Evolutionary conservation across 1,140 invertebrate species (phyloP).

Genomic region (Caenorhabditis remanei): DNA sequence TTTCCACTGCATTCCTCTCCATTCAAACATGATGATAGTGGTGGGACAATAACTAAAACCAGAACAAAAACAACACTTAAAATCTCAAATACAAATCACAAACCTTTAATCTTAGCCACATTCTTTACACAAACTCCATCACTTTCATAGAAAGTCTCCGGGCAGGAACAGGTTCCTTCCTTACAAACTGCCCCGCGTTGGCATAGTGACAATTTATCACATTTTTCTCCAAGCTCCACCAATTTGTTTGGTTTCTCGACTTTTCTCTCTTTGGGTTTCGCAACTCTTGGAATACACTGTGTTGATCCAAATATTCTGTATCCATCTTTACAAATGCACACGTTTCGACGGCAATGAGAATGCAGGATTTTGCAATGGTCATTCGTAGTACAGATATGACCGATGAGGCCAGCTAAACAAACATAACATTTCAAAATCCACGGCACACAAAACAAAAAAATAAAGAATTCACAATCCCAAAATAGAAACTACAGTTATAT

Average conservation of each 20-base stretch:
- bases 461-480: background rate
- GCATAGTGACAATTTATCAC: conserved; percentile 55
- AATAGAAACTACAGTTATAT: background rate
- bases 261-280: conserved; percentile 44
- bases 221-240: conserved; percentile 46
- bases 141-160: conserved; percentile 31
- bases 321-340: conserved; percentile 52
- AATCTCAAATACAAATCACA: background rate
- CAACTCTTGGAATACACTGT: conserved; percentile 51
- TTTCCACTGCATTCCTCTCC: conserved; percentile 67
- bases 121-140: conserved; percentile 27
- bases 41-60: conserved; percentile 57
- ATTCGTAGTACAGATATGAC: conserved; percentile 49
- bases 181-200: conserved; percentile 40
- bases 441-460: conserved; percentile 38
- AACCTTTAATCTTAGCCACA: conserved; percentile 16
- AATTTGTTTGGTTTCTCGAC: background rate
- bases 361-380: conserved; percentile 48
- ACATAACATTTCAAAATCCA: conserved; percentile 21
- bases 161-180: conserved; percentile 26
- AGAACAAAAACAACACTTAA: background rate
- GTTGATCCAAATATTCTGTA: conserved; percentile 62
- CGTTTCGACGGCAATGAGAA: conserved; percentile 53
- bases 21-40: conserved; percentile 63
- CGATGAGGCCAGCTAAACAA: conserved; percentile 60